A percentile compares a stretch with the other conserved stretches of the same genome.
Conservation (phyloP, 2,888 invertebrate species). For the Griposia aprilina region DNA sequence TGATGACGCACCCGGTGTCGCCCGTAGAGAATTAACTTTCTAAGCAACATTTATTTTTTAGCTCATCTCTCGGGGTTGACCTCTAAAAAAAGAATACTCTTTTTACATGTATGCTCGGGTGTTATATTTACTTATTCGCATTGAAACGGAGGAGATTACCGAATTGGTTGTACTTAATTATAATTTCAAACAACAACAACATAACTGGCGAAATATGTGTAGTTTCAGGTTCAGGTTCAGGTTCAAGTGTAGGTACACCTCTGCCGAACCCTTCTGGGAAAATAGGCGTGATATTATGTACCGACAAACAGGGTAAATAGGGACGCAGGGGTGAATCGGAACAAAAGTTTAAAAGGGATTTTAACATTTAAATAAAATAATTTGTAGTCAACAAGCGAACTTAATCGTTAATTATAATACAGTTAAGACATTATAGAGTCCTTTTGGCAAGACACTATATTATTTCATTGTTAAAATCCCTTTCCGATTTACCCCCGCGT, state of each 20-base stretch:
- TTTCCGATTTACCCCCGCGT: no score
- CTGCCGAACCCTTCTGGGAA: neutral
- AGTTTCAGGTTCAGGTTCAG: no score
- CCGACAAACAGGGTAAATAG: no score
- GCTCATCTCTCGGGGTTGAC: neutral
- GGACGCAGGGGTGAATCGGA: no score
- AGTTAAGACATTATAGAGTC: no score
- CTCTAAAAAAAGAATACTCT: slow-evolving; percentile 17
- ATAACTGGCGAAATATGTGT: neutral
- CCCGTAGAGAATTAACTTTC: slow-evolving; percentile 27
- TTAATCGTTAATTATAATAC: no score
- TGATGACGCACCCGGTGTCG: slow-evolving; percentile 16
- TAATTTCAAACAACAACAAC: neutral
- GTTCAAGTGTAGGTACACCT: neutral
- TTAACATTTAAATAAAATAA: no score
- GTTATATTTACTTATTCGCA: slow-evolving; percentile 1
- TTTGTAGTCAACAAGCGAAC: no score
- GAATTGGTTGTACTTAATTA: neutral
- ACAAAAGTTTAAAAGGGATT: no score
- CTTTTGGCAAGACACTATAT: no score
- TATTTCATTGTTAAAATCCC: no score
- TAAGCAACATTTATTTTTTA: slow-evolving; percentile 35
- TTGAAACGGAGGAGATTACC: neutral
- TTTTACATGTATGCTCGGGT: neutral
- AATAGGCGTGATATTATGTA: neutral